Conservation (phyloP, 2,888 invertebrate genomes). For the Heteromyza rotundicornis region DNA sequence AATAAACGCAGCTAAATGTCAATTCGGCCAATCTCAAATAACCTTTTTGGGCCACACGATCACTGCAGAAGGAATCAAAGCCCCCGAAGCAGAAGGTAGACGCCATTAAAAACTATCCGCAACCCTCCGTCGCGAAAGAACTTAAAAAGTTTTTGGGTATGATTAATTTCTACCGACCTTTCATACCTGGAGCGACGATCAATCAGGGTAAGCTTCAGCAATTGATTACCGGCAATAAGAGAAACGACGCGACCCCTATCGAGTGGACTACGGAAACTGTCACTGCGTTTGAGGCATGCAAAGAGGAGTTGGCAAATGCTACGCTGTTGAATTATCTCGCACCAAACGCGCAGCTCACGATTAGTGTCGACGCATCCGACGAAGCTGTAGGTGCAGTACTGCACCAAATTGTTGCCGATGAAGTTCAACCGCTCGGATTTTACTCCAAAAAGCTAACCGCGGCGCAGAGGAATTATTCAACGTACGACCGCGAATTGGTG, state of each 20-base stretch:
- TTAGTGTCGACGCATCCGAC: slow-evolving; percentile 30
- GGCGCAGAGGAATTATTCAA: slow-evolving; percentile 15
- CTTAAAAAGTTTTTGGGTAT: slow-evolving; percentile 10
- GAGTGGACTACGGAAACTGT: slow-evolving; percentile 26
- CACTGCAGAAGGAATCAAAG: neutral
- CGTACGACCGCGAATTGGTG: slow-evolving; percentile 22
- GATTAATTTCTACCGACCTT: slow-evolving; percentile 26
- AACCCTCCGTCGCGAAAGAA: neutral
- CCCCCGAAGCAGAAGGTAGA: neutral
- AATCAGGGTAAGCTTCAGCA: slow-evolving; percentile 26
- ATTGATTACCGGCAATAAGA: slow-evolving; percentile 23
- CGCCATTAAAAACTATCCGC: slow-evolving; percentile 1
- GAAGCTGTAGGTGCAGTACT: slow-evolving; percentile 26
- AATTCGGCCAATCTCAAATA: neutral
- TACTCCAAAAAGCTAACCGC: slow-evolving; percentile 7
- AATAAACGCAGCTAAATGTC: slow-evolving; percentile 3
- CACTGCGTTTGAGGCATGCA: slow-evolving; percentile 27
- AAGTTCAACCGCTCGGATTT: slow-evolving; percentile 10
- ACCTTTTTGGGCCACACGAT: slow-evolving; percentile 1
- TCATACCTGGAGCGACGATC: slow-evolving; percentile 25
- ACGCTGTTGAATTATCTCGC: slow-evolving; percentile 18
- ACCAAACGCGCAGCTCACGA: slow-evolving; percentile 21
- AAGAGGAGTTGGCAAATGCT: slow-evolving; percentile 19
- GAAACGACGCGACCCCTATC: slow-evolving; percentile 26
- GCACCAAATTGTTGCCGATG: slow-evolving; percentile 11